Base-by-base conservation (phyloP, 2,888 invertebrate genomes). In the Phengaris alcon region DNA sequence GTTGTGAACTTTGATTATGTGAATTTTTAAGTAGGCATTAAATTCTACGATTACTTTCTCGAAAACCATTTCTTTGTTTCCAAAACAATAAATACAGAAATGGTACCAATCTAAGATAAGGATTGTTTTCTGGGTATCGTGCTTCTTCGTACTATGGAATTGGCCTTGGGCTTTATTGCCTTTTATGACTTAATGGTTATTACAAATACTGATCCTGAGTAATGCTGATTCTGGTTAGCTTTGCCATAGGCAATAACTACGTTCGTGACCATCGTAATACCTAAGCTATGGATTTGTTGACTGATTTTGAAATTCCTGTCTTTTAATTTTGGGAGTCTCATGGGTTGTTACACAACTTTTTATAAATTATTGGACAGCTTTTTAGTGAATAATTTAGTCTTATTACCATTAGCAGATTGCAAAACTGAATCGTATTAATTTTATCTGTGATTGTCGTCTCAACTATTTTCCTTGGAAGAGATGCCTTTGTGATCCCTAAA, bases 201-300 rank as follows among this genome's bases (percentile, higher is more conserved):
- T 59, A 59, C 64, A 44, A 44, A 64, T 13, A 64, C n/a, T n/a
- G n/a, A n/a, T n/a, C n/a, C n/a, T 44, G 64, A 64, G 12, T 35
- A 64, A 64, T 6, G 64, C 44, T 64, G 64, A 64, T 64, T 35
- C 64, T 35, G 13, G 64, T 35, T 64, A 64, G 64, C 64, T 44
- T 64, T 44, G 35, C 6, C 35, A 35, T 64, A 64, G 35, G 64
- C 35, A 6, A 64, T 64, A 64, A 64, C 35, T 12, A 35, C 64
- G 12, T 64, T 6, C 64, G 8, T 6, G 35, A 64, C 13, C 12
- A 64, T 44, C 64, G 35, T 44, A 64, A 59, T 22, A 12, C 35
- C 35, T 44, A 13, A 5, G 13, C 2, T 64, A 6, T 44, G 13
- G 35, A 59, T 64, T 35, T 44, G 9, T 15, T 44, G 64, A 12